Evolutionary conservation across 92 coral and sea anemone genomes (phyloP), one percentile per base, ranked within the genome.

Genomic region (Epizoanthus rinbou): DNA sequence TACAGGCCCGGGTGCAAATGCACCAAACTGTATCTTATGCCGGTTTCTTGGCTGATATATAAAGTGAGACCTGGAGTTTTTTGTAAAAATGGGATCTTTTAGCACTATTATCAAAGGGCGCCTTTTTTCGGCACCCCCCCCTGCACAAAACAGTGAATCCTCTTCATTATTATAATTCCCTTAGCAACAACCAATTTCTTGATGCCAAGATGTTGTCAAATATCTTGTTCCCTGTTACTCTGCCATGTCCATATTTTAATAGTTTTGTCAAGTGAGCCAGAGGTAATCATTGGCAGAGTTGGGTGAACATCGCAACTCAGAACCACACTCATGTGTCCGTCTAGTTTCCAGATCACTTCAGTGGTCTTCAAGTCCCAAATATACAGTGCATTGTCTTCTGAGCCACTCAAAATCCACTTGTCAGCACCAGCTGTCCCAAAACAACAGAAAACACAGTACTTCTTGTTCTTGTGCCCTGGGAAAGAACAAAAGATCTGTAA

Each of bases 381-480:
- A n/a, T 52, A 85, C 37, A 88, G 31, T 0, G 64, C 33, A 85
- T 72, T 84, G 58, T 88, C 88, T 37, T 88, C 91, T 72, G 91
- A 88, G 35, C 91, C 91, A 71, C 88, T 79, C 53, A 88, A 11
- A 9, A 88, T 60, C 83, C 86, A 88, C 23, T 88, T 88, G 6
- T 5, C 62, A 22, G 78, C 82, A 17, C 81, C 69, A 28, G 80
- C 80, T 3, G 91, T 84, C 14, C 86, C 41, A 73, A 88, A 84
- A n/a, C 91, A 88, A 37, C 64, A 64, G 62, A 88, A 73, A 8
- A 88, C 53, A 64, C 88, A 88, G 47, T 84, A 88, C 24, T 88
- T 80, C 88, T 84, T 88, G 86, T 88, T 88, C 57, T 83, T 25
- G 57, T 88, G 91, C 10, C 91, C 91, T 88, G 86, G 41, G 17